Conservation (phyloP, 1,140 invertebrate genomes). For the Trachymyrmex cornetzi region DNA sequence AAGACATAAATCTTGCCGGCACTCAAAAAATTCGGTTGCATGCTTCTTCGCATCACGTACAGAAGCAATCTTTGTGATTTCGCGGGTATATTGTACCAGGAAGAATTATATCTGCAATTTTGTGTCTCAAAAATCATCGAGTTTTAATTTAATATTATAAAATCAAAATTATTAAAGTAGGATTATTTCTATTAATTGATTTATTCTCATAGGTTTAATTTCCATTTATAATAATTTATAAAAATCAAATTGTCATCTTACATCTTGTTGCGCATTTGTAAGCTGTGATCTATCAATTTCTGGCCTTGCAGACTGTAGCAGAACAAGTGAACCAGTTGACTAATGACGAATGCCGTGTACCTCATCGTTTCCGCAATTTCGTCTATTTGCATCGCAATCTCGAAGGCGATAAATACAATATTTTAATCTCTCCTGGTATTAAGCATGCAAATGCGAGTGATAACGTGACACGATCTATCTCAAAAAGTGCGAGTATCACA, state of each 20-base stretch:
- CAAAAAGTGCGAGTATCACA: background rate
- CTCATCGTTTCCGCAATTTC: background rate
- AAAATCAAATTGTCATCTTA: constrained; percentile 38
- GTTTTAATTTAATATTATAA: background rate
- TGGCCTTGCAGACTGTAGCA: constrained; percentile 61
- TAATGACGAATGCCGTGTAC: background rate
- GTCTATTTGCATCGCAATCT: background rate
- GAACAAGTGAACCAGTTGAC: constrained; percentile 63
- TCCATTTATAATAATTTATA: too few species aligned
- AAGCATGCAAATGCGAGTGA: background rate
- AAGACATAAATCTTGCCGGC: constrained; percentile 24
- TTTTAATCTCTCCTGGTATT: background rate
- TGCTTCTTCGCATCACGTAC: background rate
- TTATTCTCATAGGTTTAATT: too few species aligned
- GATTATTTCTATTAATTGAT: too few species aligned
- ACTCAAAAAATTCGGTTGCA: background rate
- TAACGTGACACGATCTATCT: background rate
- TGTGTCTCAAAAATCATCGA: background rate
- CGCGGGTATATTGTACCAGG: background rate
- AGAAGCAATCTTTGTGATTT: constrained; percentile 1
- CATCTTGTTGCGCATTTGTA: constrained; percentile 38
- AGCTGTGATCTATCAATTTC: constrained; percentile 66
- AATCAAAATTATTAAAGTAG: too few species aligned
- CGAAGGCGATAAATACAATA: background rate
- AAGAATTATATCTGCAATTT: constrained; percentile 1